A percentile compares a stretch with the other conserved stretches of the same genome.
These are phyloP conservation scores for Perdita meconis DNA, from an alignment of 2,888 invertebrate genomes.

Conservation along the genomic window DNA sequence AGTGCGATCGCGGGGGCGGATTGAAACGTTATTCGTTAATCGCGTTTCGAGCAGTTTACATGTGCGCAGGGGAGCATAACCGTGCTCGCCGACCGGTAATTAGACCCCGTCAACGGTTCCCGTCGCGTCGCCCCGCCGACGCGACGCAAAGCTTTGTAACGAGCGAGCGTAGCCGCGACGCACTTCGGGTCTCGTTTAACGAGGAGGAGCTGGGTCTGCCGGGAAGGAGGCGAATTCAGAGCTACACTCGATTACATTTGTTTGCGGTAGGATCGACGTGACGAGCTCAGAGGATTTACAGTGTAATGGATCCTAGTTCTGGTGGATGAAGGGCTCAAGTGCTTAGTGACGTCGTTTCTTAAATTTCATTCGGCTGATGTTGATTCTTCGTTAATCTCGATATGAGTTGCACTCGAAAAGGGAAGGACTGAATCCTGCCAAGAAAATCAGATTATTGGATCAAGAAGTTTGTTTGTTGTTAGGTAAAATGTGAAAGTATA, in stretches of 20 bases:
- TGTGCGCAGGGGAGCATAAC: slow-evolving; percentile 18
- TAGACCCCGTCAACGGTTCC: background rate
- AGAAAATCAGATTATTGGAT: background rate
- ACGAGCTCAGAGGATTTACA: background rate
- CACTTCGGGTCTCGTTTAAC: background rate
- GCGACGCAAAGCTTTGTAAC: background rate
- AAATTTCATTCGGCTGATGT: background rate
- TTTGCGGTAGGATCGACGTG: slow-evolving; percentile 7
- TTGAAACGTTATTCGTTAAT: background rate
- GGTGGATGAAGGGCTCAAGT: background rate
- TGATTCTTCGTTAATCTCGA: background rate
- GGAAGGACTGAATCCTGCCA: too few relatives aligned
- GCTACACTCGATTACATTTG: slow-evolving; percentile 16
- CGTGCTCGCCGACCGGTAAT: slow-evolving; percentile 4
- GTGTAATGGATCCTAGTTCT: slow-evolving; percentile 1
- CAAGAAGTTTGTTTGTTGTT: background rate
- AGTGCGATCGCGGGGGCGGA: slow-evolving; percentile 15
- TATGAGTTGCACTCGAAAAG: background rate
- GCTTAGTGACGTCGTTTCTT: background rate
- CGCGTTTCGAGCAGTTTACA: background rate
- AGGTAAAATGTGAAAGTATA: background rate
- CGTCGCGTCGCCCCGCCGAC: background rate
- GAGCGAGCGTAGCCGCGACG: background rate
- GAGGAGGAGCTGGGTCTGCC: background rate
- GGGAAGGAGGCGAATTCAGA: background rate